phyloP scores from a whole-genome alignment of 2,888 invertebrate species.

The Nomada fucata region DNA sequence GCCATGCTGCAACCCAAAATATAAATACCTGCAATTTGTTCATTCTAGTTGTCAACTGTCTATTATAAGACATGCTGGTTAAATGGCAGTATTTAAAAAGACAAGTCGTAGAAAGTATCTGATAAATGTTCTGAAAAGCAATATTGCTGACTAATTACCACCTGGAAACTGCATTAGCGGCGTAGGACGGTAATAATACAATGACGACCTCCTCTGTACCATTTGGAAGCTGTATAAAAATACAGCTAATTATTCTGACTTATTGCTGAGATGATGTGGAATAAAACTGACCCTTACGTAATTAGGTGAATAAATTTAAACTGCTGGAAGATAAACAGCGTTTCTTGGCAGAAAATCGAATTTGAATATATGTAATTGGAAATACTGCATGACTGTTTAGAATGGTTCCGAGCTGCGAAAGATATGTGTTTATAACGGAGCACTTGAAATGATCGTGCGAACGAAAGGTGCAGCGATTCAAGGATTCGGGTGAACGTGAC shows the following conservation, averaged over 20 bases:
- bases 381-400: too few species aligned
- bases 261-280: neutral
- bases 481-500: too few species aligned
- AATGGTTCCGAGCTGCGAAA: too few species aligned
- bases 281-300: conserved; percentile 22
- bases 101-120: conserved; percentile 6
- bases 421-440: too few species aligned
- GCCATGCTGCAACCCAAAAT: neutral
- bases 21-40: conserved; percentile 32
- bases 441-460: too few species aligned
- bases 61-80: neutral
- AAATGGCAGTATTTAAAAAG: conserved; percentile 18
- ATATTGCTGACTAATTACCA: conserved; percentile 36
- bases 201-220: conserved; percentile 11
- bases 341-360: neutral
- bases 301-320: conserved; percentile 30
- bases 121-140: conserved; percentile 29
- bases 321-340: conserved; percentile 4
- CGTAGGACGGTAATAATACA: neutral
- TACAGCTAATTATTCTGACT: conserved; percentile 17
- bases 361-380: neutral
- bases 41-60: conserved; percentile 12
- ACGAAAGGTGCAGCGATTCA: too few species aligned
- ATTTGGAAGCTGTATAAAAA: conserved; percentile 16
- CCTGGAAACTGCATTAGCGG: conserved; percentile 34